Base-by-base conservation (phyloP, 2,113 vertebrate species). In the Oryzias woworae region DNA sequence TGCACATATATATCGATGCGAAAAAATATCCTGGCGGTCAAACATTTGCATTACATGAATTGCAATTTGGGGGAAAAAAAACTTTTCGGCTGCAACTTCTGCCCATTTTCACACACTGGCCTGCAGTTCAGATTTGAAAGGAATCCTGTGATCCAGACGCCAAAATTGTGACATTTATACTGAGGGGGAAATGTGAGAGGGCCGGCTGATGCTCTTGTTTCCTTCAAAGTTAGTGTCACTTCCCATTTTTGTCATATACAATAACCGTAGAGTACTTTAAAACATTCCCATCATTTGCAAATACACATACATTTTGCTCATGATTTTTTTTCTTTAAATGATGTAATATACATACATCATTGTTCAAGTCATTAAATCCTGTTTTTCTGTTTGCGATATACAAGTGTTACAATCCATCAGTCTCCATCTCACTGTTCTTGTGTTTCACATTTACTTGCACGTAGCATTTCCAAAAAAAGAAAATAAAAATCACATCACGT, bases 211-310 rank as follows among this genome's bases (percentile, higher is more conserved):
- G 82, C 84, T 84, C 76, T 67, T 58, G 58, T 72, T 81, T 77
- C 71, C 68, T 71, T 83, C 60, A 26, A 47, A 57, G 53, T 66
- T 73, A 64, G 73, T 60, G 60, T 58, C 77, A 66, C 63, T 72
- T 73, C 44, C 53, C 53, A 18, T 43, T 73, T 53, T 44, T 12
- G 68, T 47, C 58, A 71, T 73, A 65, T 69, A 82, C 62, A 36
- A 23, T 20, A 45, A 64, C 62, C 54, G 62, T 64, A 73, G 67
- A 80, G 53, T 71, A 74, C 65, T 80, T 85, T 52, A 74, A 85
- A 80, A 87, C 80, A 85, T 87, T 88, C 84, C 66, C 60, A 51
- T 72, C 67, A 71, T 84, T 81, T 80, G 75, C 68, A 80, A 87
- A 86, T 62, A 77, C 78, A 78, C 60, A 36, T 79, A 75, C 62